phyloP scores from a whole-genome alignment of 2,888 invertebrate species.

The Trichopoda pennipes region DNA sequence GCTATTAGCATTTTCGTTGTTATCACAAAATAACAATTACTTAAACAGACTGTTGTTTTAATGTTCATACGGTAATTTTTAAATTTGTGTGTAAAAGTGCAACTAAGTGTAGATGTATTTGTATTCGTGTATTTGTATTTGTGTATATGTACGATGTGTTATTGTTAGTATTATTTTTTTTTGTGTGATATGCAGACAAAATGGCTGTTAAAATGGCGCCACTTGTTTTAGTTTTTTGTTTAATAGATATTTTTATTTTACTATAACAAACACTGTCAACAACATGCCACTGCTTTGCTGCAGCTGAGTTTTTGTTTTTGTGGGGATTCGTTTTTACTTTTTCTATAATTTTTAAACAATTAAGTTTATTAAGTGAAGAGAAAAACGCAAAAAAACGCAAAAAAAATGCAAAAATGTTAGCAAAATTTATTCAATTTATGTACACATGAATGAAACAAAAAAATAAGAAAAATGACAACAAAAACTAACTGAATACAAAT shows the following conservation, averaged over 20 bases:
- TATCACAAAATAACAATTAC: conserved; percentile 38
- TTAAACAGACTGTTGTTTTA: conserved; percentile 22
- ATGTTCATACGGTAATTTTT: conserved; percentile 28
- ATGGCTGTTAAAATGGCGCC: conserved; percentile 70
- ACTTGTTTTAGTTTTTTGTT: conserved; percentile 43
- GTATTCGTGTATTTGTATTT: conserved; percentile 2
- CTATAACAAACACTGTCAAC: conserved; percentile 4
- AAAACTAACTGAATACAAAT: conserved; percentile 8
- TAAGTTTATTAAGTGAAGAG: conserved; percentile 62
- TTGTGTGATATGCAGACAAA: conserved; percentile 62
- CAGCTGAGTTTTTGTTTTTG: conserved; percentile 26
- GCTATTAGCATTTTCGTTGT: conserved; percentile 6
- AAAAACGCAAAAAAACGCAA: background rate
- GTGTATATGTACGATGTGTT: background rate
- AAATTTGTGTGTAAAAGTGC: conserved; percentile 18
- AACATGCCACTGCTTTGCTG: background rate
- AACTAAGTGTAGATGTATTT: background rate
- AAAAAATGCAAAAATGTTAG: conserved; percentile 13
- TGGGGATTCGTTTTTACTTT: no score
- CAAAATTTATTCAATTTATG: conserved; percentile 15
- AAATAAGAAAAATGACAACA: background rate
- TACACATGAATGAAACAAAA: background rate
- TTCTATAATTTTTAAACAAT: conserved; percentile 60
- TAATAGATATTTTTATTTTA: conserved; percentile 4
- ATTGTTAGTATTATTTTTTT: background rate